Percentiles rank a stretch among this genome's conserved stretches.
Evolutionary conservation across 2,888 invertebrate genomes (phyloP).

Genomic region (Halocaridina rubra): DNA sequence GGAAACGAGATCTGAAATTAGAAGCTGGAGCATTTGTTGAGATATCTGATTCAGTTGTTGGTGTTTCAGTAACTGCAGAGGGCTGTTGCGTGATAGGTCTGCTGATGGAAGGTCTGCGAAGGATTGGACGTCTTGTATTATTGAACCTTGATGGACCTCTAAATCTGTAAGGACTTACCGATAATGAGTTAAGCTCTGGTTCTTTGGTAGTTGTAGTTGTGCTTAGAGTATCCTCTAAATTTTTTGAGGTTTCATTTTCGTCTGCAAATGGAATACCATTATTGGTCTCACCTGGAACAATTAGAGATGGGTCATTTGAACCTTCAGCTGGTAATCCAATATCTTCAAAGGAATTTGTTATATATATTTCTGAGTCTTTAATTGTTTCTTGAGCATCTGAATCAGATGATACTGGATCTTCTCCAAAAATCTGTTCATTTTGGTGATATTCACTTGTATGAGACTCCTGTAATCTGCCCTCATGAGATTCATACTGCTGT

Average conservation of each 20-base stretch:
- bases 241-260: too few relatives aligned
- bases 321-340: too few relatives aligned
- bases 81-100: not conserved
- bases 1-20: constrained; percentile 26
- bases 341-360: too few relatives aligned
- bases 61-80: not conserved
- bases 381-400: too few relatives aligned
- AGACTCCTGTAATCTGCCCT: too few relatives aligned
- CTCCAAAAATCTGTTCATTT: not conserved
- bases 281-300: too few relatives aligned
- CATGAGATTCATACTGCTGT: not conserved
- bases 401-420: too few relatives aligned
- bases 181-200: not conserved
- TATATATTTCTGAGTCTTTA: not conserved
- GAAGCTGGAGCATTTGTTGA: not conserved
- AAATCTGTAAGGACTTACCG: not conserved
- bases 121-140: constrained; percentile 1
- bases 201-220: not conserved
- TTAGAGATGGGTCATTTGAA: too few relatives aligned
- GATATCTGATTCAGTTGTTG: not conserved
- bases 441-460: too few relatives aligned
- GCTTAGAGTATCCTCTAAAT: too few relatives aligned
- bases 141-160: constrained; percentile 16
- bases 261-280: too few relatives aligned
- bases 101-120: not conserved